phyloP scores from a whole-genome alignment of 37 sponge, comb jelly and placozoan genomes.

The Ephydatia muelleri region DNA sequence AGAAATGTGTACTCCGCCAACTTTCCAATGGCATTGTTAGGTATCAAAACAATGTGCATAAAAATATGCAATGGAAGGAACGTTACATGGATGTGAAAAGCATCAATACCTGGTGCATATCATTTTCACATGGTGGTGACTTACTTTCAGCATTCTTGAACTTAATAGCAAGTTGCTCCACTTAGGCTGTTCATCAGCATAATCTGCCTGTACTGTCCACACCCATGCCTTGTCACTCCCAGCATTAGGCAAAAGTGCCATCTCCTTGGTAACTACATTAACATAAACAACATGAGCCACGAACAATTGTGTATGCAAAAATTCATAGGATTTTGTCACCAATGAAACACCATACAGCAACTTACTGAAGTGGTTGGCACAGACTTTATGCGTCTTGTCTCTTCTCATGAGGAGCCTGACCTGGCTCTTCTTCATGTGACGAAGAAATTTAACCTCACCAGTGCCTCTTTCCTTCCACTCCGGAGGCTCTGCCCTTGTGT shows the following conservation, averaged over 20 bases:
- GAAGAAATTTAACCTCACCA: constrained; percentile 82
- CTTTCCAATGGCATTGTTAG: no score
- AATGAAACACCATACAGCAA: background rate
- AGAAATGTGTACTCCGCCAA: no score
- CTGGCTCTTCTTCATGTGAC: constrained; percentile 31
- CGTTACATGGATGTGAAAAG: no score
- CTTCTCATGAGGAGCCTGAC: constrained; percentile 83
- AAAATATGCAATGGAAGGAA: no score
- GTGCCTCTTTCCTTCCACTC: constrained; percentile 94
- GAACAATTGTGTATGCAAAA: no score
- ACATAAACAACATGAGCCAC: no score
- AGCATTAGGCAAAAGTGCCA: constrained; percentile 75
- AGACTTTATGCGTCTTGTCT: constrained; percentile 92
- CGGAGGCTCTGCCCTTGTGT: constrained; percentile 64
- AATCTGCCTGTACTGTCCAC: constrained; percentile 84
- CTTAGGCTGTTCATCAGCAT: constrained; percentile 85
- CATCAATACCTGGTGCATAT: no score
- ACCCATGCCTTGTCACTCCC: constrained; percentile 92
- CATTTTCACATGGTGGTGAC: constrained; percentile 11
- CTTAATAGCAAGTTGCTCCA: constrained; percentile 83
- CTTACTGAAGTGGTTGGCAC: constrained; percentile 90
- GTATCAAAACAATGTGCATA: no score
- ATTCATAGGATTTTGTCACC: no score
- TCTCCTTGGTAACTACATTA: constrained; percentile 72
- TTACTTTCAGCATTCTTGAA: constrained; percentile 88